Conservation (phyloP, 2,113 vertebrate species). For the Nematolebias whitei region DNA sequence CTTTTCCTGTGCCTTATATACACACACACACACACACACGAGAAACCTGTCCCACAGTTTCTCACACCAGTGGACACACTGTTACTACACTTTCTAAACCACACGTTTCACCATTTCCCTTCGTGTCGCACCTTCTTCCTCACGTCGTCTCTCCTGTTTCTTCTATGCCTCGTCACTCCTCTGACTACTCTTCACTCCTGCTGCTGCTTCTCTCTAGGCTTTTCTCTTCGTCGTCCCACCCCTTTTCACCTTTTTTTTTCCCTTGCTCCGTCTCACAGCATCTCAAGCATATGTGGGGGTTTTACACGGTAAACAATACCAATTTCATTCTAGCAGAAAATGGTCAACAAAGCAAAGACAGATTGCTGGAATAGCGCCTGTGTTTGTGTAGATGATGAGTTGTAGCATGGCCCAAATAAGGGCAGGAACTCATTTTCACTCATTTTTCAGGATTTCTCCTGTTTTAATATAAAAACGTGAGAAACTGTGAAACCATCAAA, state of each 20-base stretch:
- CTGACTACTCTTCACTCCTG: constrained; percentile 35
- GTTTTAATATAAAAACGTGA: neutral
- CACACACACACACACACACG: constrained; percentile 1
- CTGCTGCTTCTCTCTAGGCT: neutral
- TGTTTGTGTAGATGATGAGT: neutral
- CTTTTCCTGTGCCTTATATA: constrained; percentile 3
- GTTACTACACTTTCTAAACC: constrained; percentile 35
- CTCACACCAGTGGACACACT: constrained; percentile 36
- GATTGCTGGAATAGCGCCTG: neutral
- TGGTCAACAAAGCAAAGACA: neutral
- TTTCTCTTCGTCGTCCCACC: constrained; percentile 27
- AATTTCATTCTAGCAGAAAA: constrained; percentile 27
- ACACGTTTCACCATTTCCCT: constrained; percentile 39
- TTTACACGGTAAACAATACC: constrained; percentile 45
- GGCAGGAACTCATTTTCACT: neutral
- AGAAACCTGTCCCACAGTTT: constrained; percentile 49
- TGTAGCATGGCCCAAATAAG: neutral
- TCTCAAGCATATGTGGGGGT: constrained; percentile 12
- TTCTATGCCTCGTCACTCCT: constrained; percentile 19
- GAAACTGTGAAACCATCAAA: neutral
- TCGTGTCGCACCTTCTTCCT: constrained; percentile 45
- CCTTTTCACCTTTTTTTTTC: constrained; percentile 37
- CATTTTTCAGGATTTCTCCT: neutral
- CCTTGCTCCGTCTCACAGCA: constrained; percentile 20
- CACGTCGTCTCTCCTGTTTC: constrained; percentile 25